Base-by-base conservation (phyloP, 2,888 invertebrate genomes). In the Zygogramma bicolorata region DNA sequence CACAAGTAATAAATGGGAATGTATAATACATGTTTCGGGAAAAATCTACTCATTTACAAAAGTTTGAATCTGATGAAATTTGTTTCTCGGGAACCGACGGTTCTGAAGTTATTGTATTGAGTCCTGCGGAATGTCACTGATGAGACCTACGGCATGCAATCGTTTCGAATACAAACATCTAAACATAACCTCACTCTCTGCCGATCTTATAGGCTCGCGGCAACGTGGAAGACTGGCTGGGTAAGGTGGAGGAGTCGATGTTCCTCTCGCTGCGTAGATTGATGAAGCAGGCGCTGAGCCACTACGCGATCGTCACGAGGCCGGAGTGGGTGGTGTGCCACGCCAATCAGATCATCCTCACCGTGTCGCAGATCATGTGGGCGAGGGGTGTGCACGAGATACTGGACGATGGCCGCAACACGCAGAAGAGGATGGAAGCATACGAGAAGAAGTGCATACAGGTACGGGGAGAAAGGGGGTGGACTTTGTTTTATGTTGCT, bases 341-440 rank as follows among this genome's bases (percentile, higher is more conserved):
- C 86, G 90, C 94, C 7, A 94, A 93, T 76, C 95, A 95, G 91
- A 90, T 97, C 27, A 91, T 96, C 1, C 86, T 97, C 59, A 93
- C 95, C 0, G 95, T 96, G 0, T 95, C 95, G 0, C 97, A 97
- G 88, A 93, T 96, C 78, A 95, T 95, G 91, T 97, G 97, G 97
- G 93, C 95, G 0, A 89, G 90, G 79, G 92, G 92, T 18, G 93
- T 97, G 2, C 95, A 96, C 78, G 88, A 89, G 70, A 92, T 95
- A 79, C 89, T 96, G 15, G 92, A 93, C 46, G 83, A 70, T 0
- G 77, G 73, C 22, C 88, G 8, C 69, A 88, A 90, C n/a, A 89
- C 91, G 29, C 85, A 89, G 3, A 88, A 89, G 0, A 90, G 88
- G 0, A 89, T 96, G 87, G 86, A 89, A 57, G 88, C 87, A 0